phyloP scores from a whole-genome alignment of 1,140 invertebrate species.

The Lepidurus couesii region DNA sequence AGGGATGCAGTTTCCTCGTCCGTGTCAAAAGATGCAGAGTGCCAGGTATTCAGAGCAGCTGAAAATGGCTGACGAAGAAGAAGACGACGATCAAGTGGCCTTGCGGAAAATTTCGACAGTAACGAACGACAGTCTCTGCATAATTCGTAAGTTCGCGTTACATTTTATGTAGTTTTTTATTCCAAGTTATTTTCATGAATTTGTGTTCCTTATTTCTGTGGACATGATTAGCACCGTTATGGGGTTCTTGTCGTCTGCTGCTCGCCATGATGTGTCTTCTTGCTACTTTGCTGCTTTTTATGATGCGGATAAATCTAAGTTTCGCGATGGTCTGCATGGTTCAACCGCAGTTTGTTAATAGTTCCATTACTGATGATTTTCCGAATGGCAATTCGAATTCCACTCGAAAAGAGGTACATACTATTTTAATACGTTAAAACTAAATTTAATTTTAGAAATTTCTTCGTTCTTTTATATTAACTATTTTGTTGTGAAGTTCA shows the following conservation, averaged over 20 bases:
- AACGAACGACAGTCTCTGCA: not conserved
- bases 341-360: constrained; percentile 30
- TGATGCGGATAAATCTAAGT: constrained; percentile 40
- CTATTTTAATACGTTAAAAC: constrained; percentile 15
- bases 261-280: constrained; percentile 38
- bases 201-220: not conserved
- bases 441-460: too few relatives aligned
- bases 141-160: not conserved
- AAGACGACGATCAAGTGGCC: constrained; percentile 27
- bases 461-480: not conserved
- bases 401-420: not conserved
- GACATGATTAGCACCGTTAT: constrained; percentile 34
- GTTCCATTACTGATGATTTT: constrained; percentile 1
- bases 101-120: constrained; percentile 31
- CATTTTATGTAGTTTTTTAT: not conserved
- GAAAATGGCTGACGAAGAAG: constrained; percentile 28
- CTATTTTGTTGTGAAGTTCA: too few relatives aligned
- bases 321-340: constrained; percentile 44
- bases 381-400: constrained; percentile 23
- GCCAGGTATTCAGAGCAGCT: not conserved
- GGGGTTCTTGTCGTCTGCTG: constrained; percentile 36
- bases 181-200: not conserved
- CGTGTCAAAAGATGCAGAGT: not conserved
- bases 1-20: not conserved
- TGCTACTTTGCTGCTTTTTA: constrained; percentile 36